Percentiles rank a stretch among this genome's conserved stretches.
Evolutionary conservation across 1,140 invertebrate species (phyloP).

Genomic region (Colletes latitarsis): DNA sequence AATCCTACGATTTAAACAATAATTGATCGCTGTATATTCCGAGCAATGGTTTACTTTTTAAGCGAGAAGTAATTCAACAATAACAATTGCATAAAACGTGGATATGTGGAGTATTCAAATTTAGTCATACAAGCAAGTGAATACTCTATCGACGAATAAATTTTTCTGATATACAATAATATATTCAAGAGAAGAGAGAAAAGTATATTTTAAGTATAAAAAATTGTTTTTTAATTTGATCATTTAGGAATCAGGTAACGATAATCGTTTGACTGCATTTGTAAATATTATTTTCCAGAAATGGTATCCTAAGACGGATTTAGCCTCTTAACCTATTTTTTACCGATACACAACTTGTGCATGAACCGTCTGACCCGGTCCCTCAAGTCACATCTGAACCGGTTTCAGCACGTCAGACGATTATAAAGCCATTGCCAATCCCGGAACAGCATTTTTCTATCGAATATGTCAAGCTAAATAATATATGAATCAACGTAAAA

Average conservation of each 20-base stretch:
- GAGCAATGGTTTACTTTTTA: too few species aligned
- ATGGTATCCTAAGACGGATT: not conserved
- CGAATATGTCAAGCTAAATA: not conserved
- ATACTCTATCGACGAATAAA: too few species aligned
- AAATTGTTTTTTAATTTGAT: not conserved
- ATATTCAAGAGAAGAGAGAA: too few species aligned
- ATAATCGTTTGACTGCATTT: not conserved
- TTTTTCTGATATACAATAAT: too few species aligned
- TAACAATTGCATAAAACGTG: too few species aligned
- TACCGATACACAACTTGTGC: not conserved
- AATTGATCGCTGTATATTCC: too few species aligned
- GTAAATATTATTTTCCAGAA: not conserved
- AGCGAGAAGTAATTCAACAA: too few species aligned
- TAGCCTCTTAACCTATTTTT: conserved; percentile 11
- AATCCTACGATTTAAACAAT: too few species aligned
- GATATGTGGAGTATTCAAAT: too few species aligned
- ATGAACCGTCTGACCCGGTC: conserved; percentile 11
- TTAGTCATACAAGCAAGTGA: too few species aligned
- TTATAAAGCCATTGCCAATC: not conserved
- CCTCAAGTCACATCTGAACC: conserved; percentile 11
- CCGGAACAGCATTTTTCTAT: not conserved
- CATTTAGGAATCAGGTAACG: not conserved
- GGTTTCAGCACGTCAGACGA: not conserved
- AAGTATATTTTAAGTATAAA: not conserved
- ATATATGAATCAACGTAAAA: not conserved